Conservation (phyloP, 2,113 vertebrate species). For the Sciurus niger region DNA sequence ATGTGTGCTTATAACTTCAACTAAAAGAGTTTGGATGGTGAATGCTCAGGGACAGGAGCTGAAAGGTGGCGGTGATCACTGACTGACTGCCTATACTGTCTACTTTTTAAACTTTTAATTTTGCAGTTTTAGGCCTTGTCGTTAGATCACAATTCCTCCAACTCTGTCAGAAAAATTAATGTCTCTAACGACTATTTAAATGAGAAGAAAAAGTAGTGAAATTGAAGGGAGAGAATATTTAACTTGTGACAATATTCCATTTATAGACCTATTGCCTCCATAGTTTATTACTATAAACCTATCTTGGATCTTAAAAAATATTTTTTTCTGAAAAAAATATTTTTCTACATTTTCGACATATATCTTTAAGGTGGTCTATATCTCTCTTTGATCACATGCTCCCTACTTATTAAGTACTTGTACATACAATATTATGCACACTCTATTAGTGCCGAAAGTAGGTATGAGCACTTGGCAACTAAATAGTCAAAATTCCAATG, state of each 20-base stretch:
- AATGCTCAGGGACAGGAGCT: neutral
- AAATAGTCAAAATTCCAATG: conserved; percentile 31
- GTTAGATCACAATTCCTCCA: neutral
- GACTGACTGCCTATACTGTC: neutral
- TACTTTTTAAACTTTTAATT: neutral
- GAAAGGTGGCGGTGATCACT: neutral
- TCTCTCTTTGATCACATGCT: neutral
- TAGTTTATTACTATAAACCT: conserved; percentile 62
- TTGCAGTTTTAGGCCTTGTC: neutral
- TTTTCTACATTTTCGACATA: neutral
- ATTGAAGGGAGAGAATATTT: conserved; percentile 71
- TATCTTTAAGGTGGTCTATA: neutral
- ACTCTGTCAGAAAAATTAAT: conserved; percentile 68
- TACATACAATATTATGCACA: neutral
- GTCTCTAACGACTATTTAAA: conserved; percentile 77
- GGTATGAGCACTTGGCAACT: neutral
- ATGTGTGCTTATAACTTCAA: neutral
- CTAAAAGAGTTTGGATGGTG: neutral
- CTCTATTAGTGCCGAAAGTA: neutral
- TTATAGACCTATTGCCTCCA: conserved; percentile 62
- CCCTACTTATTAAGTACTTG: neutral
- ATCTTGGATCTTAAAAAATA: conserved; percentile 72
- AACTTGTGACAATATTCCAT: conserved; percentile 73
- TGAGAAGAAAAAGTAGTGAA: conserved; percentile 81
- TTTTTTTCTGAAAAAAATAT: conserved; percentile 41